A percentile compares a stretch with the other conserved stretches of the same genome.
phyloP scores from a whole-genome alignment of 2,113 vertebrate genomes.

The pig (Sus scrofa) region T2T-Sscrofa CM000817.6:103608501-103609000 shows the following conservation, averaged over 20 bases:
- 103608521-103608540: not conserved
- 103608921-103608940: not conserved
- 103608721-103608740: too few relatives aligned
- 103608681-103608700: not conserved
- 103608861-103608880: too few relatives aligned
- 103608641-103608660: not conserved
- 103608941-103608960: not conserved
- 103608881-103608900: too few relatives aligned
- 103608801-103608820: too few relatives aligned
- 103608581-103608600: not conserved
- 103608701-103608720: not conserved
- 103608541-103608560: not conserved
- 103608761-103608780: too few relatives aligned
- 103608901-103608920: too few relatives aligned
- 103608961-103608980: not conserved
- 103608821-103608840: too few relatives aligned
- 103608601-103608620: not conserved
- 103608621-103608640: not conserved
- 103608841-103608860: too few relatives aligned
- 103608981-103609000: conserved; percentile 16
- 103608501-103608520: not conserved
- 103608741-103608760: too few relatives aligned
- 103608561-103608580: not conserved
- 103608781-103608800: too few relatives aligned
- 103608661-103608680: not conserved